A percentile compares a stretch with the other conserved stretches of the same genome.
phyloP scores from a whole-genome alignment of 2,888 invertebrate species.

The Augochlorella aurata region DNA sequence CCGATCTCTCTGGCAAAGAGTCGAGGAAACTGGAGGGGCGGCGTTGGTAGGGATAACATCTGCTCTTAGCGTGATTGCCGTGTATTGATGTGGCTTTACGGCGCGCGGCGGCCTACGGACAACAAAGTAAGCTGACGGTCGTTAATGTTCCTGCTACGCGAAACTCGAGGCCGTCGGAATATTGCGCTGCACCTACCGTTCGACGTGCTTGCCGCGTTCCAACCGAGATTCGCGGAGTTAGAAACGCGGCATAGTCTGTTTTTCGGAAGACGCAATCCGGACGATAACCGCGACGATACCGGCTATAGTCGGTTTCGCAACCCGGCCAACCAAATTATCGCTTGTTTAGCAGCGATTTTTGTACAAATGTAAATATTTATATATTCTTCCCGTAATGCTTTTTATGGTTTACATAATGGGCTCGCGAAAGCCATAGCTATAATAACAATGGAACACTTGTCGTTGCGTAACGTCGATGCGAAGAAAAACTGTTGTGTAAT shows the following conservation, averaged over 20 bases:
- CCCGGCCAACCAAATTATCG: neutral
- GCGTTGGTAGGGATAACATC: slow-evolving; percentile 76
- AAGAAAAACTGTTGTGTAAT: slow-evolving; percentile 33
- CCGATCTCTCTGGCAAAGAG: slow-evolving; percentile 48
- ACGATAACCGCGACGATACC: neutral
- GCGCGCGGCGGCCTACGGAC: slow-evolving; percentile 72
- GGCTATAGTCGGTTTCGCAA: too few species aligned
- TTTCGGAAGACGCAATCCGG: neutral
- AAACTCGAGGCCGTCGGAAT: slow-evolving; percentile 62
- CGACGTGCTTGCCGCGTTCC: slow-evolving; percentile 32
- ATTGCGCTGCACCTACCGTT: slow-evolving; percentile 40
- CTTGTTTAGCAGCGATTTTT: neutral
- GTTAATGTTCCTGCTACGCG: slow-evolving; percentile 64
- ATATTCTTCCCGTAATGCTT: neutral
- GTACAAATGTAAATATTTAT: neutral
- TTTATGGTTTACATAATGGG: slow-evolving; percentile 32
- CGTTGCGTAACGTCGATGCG: slow-evolving; percentile 3
- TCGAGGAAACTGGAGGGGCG: slow-evolving; percentile 37
- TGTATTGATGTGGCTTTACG: slow-evolving; percentile 80
- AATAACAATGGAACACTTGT: slow-evolving; percentile 24
- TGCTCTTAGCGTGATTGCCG: slow-evolving; percentile 80
- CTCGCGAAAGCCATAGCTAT: slow-evolving; percentile 30
- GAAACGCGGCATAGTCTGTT: neutral
- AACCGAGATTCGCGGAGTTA: slow-evolving; percentile 38
- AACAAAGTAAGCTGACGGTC: slow-evolving; percentile 74